phyloP scores from a whole-genome alignment of 2,797 vertebrate genomes.

The Tiaroga cobitis region DNA sequence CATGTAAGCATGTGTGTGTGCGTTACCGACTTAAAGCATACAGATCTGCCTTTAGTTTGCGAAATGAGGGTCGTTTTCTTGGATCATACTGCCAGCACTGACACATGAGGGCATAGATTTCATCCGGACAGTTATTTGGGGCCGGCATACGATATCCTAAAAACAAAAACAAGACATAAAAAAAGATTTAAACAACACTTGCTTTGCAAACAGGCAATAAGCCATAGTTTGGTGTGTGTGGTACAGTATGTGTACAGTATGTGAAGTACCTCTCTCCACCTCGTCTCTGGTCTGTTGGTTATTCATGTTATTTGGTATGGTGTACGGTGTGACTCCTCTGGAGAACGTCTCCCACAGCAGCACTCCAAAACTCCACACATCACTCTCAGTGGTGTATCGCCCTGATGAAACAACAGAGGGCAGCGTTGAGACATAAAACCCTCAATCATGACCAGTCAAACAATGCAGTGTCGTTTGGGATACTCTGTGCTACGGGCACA shows the following conservation, averaged over 20 bases:
- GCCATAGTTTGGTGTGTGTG: neutral
- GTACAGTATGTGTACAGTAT: neutral
- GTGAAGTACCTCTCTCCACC: slow-evolving; percentile 85
- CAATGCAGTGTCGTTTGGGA: too few relatives aligned
- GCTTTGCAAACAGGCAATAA: neutral
- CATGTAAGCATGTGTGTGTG: neutral
- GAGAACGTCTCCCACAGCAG: slow-evolving; percentile 96
- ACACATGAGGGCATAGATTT: slow-evolving; percentile 87
- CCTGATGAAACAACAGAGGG: slow-evolving; percentile 80
- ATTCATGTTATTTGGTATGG: slow-evolving; percentile 77
- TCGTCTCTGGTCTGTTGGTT: slow-evolving; percentile 93
- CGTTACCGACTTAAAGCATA: slow-evolving; percentile 74
- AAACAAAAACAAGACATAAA: slow-evolving; percentile 21
- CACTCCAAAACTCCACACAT: slow-evolving; percentile 96
- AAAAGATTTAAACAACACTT: neutral
- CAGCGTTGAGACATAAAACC: slow-evolving; percentile 62
- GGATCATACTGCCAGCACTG: slow-evolving; percentile 91
- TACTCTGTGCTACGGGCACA: neutral
- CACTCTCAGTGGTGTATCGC: slow-evolving; percentile 91
- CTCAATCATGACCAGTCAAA: neutral
- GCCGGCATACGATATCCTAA: slow-evolving; percentile 86
- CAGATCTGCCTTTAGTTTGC: slow-evolving; percentile 81
- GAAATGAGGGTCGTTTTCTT: slow-evolving; percentile 84
- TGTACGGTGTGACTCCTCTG: slow-evolving; percentile 86
- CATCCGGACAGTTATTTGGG: slow-evolving; percentile 84